Evolutionary conservation across 2,113 vertebrate genomes (phyloP).

Genomic region (Strix uralensis): DNA sequence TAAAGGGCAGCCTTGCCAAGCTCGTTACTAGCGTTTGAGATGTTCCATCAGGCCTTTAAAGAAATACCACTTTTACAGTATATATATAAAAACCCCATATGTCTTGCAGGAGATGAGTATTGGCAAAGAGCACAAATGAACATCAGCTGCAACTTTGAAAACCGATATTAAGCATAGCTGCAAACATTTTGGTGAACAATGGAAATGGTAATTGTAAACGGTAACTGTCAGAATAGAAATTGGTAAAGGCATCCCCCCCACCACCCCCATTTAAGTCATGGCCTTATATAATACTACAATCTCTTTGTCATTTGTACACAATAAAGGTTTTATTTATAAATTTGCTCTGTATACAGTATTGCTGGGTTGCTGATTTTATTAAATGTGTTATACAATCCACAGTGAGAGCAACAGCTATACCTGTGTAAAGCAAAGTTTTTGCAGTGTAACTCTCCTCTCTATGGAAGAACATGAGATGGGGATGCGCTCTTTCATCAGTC

Average conservation of each 20-base stretch:
- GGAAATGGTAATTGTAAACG: neutral
- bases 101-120: neutral
- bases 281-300: neutral
- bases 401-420: neutral
- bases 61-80: neutral
- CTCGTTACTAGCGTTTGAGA: neutral
- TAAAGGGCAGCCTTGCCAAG: neutral
- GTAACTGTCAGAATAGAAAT: neutral
- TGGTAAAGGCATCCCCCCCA: accelerated
- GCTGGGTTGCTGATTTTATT: accelerated
- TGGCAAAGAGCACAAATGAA: neutral
- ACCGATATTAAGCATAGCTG: neutral
- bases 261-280: neutral
- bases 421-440: neutral
- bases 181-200: neutral
- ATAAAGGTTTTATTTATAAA: neutral
- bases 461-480: neutral
- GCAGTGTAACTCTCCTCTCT: neutral
- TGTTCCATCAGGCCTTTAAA: neutral
- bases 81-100: accelerated
- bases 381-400: neutral
- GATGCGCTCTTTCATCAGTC: neutral
- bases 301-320: neutral
- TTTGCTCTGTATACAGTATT: accelerated
- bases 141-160: neutral